Evolutionary conservation across 1,140 invertebrate species (phyloP), one percentile per base, ranked within the genome.

Genomic region (Meloidogyne chitwoodi): DNA sequence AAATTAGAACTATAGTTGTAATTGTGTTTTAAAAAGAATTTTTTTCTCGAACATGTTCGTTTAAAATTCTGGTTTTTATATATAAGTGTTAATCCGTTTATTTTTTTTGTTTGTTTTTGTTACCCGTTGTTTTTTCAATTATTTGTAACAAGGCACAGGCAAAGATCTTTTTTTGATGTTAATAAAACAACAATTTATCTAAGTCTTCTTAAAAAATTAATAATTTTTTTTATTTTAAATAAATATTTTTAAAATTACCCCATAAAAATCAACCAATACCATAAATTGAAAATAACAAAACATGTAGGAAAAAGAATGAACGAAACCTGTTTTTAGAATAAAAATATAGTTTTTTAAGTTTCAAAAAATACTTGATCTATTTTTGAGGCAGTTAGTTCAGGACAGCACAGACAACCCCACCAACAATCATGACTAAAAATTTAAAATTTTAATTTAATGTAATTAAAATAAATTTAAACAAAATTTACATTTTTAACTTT

Each of bases 201-300:
- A 6, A 56, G 48, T n/a, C 48, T 56, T 73, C n/a, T 29, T 31
- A 22, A 27, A 72, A 56, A 72, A 73, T 27, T n/a, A 19, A 19
- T 6, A 6, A 6, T 24, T 67, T 8, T 67, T 41, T n/a, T n/a
- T n/a, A n/a, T n/a, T n/a, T n/a, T n/a, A n/a, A n/a, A n/a, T 26
- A 41, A 27, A 27, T 1, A 63, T 22, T 14, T 31, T 16, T 64
- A 34, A 16, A 56, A n/a, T 73, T 74, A 86, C 84, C 84, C 84
- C 41, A 86, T 80, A 61, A 86, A 86, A 22, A 86, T 75, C 77
- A 86, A 84, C 84, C 84, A 86, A 74, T 86, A 86, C 84, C 83
- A 86, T 38, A 86, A 77, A 73, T 86, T 86, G 84, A 86, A 86
- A 14, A 83, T 63, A 11, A 84, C 34, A 64, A 86, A 86, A 65